phyloP scores from a whole-genome alignment of 2,888 invertebrate species.

The Mesochorus sp. region DNA sequence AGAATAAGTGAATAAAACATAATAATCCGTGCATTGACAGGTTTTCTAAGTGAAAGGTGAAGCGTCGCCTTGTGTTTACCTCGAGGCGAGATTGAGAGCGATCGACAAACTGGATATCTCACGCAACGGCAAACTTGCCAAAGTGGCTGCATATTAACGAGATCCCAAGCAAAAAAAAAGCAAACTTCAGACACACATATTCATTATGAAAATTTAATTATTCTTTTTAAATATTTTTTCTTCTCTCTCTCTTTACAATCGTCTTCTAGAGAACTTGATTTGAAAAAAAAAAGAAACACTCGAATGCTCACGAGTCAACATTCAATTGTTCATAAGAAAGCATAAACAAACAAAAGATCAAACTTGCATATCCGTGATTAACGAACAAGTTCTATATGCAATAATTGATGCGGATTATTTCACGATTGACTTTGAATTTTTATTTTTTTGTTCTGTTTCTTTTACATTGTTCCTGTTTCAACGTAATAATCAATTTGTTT shows the following conservation, averaged over 20 bases:
- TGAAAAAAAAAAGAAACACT: constrained; percentile 20
- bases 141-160: constrained; percentile 58
- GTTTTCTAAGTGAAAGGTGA: constrained; percentile 81
- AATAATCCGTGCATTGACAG: constrained; percentile 80
- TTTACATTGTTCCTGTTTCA: background rate
- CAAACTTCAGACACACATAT: constrained; percentile 48
- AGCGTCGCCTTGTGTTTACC: constrained; percentile 77
- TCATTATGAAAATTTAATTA: constrained; percentile 51
- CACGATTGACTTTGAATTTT: background rate
- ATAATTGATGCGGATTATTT: too few relatives aligned
- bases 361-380: too few relatives aligned
- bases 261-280: constrained; percentile 48
- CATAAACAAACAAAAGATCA: background rate
- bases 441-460: background rate
- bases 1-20: constrained; percentile 72
- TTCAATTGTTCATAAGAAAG: constrained; percentile 24
- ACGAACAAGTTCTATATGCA: too few relatives aligned
- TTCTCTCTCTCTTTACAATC: constrained; percentile 28
- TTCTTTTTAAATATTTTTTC: constrained; percentile 7
- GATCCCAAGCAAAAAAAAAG: constrained; percentile 46
- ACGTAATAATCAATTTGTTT: background rate
- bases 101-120: constrained; percentile 72
- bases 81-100: constrained; percentile 76
- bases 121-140: constrained; percentile 68
- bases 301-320: constrained; percentile 32